Base-by-base conservation (phyloP, 2,113 vertebrate genomes). In the Hippopotamus amphibius region DNA sequence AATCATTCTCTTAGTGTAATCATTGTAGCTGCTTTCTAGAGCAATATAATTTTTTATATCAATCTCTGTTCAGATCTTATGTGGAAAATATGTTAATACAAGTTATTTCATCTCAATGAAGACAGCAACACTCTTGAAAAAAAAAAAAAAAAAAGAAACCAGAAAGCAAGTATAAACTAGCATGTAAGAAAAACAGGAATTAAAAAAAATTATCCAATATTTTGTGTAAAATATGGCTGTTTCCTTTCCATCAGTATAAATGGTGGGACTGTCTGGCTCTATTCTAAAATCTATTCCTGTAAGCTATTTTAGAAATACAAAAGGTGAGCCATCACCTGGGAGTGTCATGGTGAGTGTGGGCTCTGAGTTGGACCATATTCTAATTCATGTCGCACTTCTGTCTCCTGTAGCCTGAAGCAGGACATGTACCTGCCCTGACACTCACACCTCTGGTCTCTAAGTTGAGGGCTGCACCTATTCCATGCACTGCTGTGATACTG, bases 251-350 rank as follows among this genome's bases (percentile, higher is more conserved):
- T 43, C 16, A 19, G 9, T 13, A 17, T 28, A 66, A 59, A 41
- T 48, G 22, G 11, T 19, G 10, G 14, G 13, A 22, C 14, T 50
- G 66, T n/a, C 21, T 55, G 69, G 6, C 33, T 82, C 2, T 10
- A 37, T n/a, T 11, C 41, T 59, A 21, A 53, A 55, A 11, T 28
- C 14, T 57, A 0, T 12, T 30, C 37, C 26, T n/a, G 3, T 12
- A 17, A 65, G 30, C 46, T n/a, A 53, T 19, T 63, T 46, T 69
- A 28, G 46, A 43, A 26, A 57, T 21, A 19, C 26, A 53, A 63
- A 37, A 10, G 7, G 9, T 12, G 5, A 41, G 17, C 4, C 0
- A 7, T 5, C 6, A 1, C 11, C 21, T 9, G 30, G 28, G 11
- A 28, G 16, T 37, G 12, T 2, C 28, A 7, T 46, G 17, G 2